Percentiles rank a stretch among this genome's conserved stretches.
Conservation (phyloP, 2,888 invertebrate species). For the Drosophila paranaensis region DNA sequence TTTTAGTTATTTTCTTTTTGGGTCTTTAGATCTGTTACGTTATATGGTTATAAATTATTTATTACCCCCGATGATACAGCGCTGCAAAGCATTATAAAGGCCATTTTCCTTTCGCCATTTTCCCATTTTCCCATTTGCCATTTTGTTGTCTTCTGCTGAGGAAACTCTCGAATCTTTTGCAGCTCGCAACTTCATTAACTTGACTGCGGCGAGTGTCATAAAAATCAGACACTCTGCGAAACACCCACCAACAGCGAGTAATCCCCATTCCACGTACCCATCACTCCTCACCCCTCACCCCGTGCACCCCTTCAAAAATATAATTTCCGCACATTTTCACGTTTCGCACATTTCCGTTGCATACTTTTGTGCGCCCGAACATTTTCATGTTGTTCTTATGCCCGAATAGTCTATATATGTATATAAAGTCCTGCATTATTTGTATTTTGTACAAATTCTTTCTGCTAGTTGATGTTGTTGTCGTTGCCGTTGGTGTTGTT, state of each 20-base stretch:
- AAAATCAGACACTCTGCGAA: constrained; percentile 52
- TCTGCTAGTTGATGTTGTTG: constrained; percentile 41
- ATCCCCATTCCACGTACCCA: neutral
- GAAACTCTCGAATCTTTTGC: constrained; percentile 17
- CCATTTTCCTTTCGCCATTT: constrained; percentile 42
- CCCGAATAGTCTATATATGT: constrained; percentile 10
- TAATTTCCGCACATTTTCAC: constrained; percentile 79
- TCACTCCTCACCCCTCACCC: neutral
- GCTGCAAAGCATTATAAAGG: constrained; percentile 36
- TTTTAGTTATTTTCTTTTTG: constrained; percentile 1
- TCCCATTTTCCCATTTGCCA: constrained; percentile 32
- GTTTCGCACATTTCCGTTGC: constrained; percentile 78
- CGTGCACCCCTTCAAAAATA: constrained; percentile 60
- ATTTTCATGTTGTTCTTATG: constrained; percentile 61
- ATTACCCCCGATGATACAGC: constrained; percentile 63
- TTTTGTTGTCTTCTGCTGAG: constrained; percentile 18
- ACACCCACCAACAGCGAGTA: neutral
- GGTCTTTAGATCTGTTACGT: constrained; percentile 53
- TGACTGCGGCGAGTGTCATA: constrained; percentile 57
- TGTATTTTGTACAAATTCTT: constrained; percentile 73
- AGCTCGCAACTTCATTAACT: constrained; percentile 69
- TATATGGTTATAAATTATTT: constrained; percentile 72
- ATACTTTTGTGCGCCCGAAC: constrained; percentile 69
- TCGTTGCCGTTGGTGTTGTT: constrained; percentile 28
- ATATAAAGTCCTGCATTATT: constrained; percentile 49